Conservation (phyloP, 2,797 vertebrate species). For the Chiloscyllium punctatum region DNA sequence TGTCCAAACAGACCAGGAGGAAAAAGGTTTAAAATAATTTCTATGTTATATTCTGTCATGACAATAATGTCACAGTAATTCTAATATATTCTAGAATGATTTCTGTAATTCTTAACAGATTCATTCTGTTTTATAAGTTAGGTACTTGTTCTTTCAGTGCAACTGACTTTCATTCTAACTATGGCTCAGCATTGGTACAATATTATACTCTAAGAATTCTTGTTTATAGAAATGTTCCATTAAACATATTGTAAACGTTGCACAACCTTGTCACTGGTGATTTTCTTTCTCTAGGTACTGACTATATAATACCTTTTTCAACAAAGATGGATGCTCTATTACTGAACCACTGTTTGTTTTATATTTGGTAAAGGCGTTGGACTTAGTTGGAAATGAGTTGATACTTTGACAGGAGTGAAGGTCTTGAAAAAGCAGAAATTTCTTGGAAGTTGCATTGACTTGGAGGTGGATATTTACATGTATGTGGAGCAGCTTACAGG, state of each 20-base stretch:
- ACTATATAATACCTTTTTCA: neutral
- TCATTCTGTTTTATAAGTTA: neutral
- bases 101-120: neutral
- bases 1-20: neutral
- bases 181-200: neutral
- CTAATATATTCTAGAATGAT: neutral
- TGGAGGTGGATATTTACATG: too few relatives aligned
- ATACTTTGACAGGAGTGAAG: too few relatives aligned
- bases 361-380: neutral
- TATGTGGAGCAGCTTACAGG: too few relatives aligned
- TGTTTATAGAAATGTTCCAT: neutral
- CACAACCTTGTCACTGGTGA: neutral
- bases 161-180: neutral
- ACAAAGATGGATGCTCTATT: neutral
- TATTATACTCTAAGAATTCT: neutral
- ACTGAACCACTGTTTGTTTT: neutral
- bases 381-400: too few relatives aligned
- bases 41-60: neutral
- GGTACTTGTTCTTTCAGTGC: neutral
- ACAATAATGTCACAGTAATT: neutral
- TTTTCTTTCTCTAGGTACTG: neutral
- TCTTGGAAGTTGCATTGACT: too few relatives aligned
- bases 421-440: too few relatives aligned
- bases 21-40: neutral
- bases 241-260: neutral